phyloP scores from a whole-genome alignment of 1,140 invertebrate species.

The Bombus impatiens region DNA sequence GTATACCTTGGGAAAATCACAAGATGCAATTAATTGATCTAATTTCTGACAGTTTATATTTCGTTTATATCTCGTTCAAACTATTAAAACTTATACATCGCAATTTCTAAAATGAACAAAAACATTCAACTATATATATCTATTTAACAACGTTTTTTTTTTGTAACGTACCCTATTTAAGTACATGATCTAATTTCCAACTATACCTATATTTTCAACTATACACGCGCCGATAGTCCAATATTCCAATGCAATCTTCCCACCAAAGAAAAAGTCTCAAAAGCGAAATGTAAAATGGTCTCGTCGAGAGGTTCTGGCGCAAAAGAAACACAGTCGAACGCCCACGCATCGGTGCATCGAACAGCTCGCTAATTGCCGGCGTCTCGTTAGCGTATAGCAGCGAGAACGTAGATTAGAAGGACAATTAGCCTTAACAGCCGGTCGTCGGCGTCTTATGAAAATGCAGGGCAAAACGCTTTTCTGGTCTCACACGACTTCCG shows the following conservation, averaged over 20 bases:
- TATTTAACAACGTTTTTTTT: too few species aligned
- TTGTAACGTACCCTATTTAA: too few species aligned
- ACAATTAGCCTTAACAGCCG: conserved; percentile 69
- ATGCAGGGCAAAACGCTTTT: conserved; percentile 72
- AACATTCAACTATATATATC: too few species aligned
- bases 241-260: too few species aligned
- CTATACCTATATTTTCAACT: too few species aligned
- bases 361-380: conserved; percentile 34
- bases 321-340: neutral
- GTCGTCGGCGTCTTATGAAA: conserved; percentile 72
- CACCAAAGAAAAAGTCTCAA: too few species aligned
- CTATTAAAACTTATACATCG: too few species aligned
- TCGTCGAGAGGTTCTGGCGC: neutral
- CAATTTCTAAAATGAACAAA: too few species aligned
- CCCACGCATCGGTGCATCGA: neutral
- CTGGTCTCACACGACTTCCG: conserved; percentile 58
- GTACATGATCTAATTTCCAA: too few species aligned
- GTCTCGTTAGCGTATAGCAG: conserved; percentile 46
- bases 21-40: neutral
- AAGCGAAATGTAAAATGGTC: neutral
- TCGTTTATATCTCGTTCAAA: neutral
- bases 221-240: too few species aligned
- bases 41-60: neutral
- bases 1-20: neutral
- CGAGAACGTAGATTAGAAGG: conserved; percentile 62